phyloP scores from a whole-genome alignment of 2,113 vertebrate genomes.

The Hystrix brachyura region DNA sequence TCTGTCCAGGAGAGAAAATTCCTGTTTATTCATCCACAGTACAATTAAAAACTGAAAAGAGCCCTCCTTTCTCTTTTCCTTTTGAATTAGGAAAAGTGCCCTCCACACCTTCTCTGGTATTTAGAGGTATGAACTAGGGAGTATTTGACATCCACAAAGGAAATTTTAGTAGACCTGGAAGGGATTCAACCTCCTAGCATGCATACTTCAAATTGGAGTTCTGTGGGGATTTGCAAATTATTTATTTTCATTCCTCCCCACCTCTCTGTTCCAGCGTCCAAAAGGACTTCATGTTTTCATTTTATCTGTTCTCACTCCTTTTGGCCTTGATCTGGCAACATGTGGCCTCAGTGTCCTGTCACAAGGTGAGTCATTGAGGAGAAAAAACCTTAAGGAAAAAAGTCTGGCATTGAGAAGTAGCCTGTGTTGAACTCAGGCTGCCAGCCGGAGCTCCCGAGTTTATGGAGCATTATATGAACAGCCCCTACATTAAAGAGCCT shows the following conservation, averaged over 20 bases:
- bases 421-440: slow-evolving; percentile 69
- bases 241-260: slow-evolving; percentile 67
- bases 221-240: slow-evolving; percentile 35
- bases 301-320: slow-evolving; percentile 73
- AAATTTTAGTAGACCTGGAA: slow-evolving; percentile 70
- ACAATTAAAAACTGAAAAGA: slow-evolving; percentile 39
- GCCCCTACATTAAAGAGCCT: slow-evolving; percentile 79
- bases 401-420: slow-evolving; percentile 69
- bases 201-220: slow-evolving; percentile 51
- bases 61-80: slow-evolving; percentile 7
- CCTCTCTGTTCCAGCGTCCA: slow-evolving; percentile 41
- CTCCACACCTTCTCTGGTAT: background rate
- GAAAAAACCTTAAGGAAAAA: slow-evolving; percentile 35
- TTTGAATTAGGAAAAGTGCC: background rate
- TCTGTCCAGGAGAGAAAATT: slow-evolving; percentile 21
- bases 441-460: slow-evolving; percentile 70
- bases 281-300: slow-evolving; percentile 67
- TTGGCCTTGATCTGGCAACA: slow-evolving; percentile 74
- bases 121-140: slow-evolving; percentile 27
- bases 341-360: slow-evolving; percentile 76
- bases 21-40: slow-evolving; percentile 4
- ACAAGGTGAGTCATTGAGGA: slow-evolving; percentile 80
- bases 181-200: background rate
- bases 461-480: slow-evolving; percentile 84
- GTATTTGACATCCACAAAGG: slow-evolving; percentile 48